Evolutionary conservation across 2,888 invertebrate species (phyloP), one percentile per base, ranked within the genome.

Genomic region (Drosophila formosana): DNA sequence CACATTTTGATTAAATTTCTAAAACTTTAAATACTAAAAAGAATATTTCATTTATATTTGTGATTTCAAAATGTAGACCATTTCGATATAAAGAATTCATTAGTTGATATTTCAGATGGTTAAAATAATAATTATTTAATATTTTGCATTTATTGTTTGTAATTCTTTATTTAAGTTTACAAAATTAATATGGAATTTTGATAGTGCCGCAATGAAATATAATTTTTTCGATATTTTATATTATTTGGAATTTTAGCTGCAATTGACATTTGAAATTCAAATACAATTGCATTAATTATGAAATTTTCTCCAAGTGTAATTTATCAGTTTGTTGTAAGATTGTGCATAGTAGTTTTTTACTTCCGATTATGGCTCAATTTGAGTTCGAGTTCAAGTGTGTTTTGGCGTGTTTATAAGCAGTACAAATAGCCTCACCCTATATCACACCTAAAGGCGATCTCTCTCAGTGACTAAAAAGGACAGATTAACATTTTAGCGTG

Each of bases 401-500:
- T 50, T 34, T 34, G 11, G 32, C 23, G 25, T 34, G 50, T n/a
- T 41, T 50, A 7, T 25, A 34, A 18, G 23, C 18, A 41, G 6
- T 41, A 41, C 39, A 41, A 41, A 41, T 41, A 18, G 39, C 39
- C 39, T 41, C 13, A 18, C 39, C 39, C 39, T 18, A 41, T 13
- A 41, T 41, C 39, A 41, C 39, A 41, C 39, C 39, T 41, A 18
- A 3, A 37, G n/a, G n/a, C n/a, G 37, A 37, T 37, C 37, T 37
- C 37, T 37, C 37, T 30, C 30, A 41, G 0, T 6, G 65, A 56
- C 62, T 56, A 71, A 77, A 82, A 77, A 62, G 83, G 80, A 85
- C 66, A 83, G 82, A 83, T 88, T 88, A 88, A 86, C 81, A 74
- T 86, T 82, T 82, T 86, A 86, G 80, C 81, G 88, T 88, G 72